Evolutionary conservation across 2,797 vertebrate species (phyloP), one percentile per base, ranked within the genome.

Genomic region (Rhinogobio ventralis): DNA sequence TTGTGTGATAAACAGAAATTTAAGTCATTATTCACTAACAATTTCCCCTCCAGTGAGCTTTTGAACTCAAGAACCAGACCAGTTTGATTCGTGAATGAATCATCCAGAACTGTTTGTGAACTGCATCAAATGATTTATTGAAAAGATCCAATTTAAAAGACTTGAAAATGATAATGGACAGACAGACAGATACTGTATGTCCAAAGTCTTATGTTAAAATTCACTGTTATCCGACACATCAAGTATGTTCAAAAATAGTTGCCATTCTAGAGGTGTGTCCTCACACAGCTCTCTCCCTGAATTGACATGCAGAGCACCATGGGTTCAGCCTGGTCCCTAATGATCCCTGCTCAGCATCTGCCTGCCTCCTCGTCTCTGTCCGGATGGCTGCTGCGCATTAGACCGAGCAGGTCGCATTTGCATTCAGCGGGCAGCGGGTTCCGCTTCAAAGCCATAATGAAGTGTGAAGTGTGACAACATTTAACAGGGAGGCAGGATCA

Each of bases 401-500:
- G 92, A 92, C 92, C 90, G 90, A 91, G 90, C 90, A 90, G 91
- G 89, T 88, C 76, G 82, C 89, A 89, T 92, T 93, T 91, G 88
- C 90, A 81, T 81, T 88, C 77, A 49, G 39, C 7, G 17, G n/a
- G 30, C 51, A 82, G 86, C 86, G 89, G 83, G 53, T 85, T 91
- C 91, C 90, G 89, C 92, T 92, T 91, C 91, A 89, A 89, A 78
- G 90, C 91, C 85, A 94, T 95, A 95, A 95, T 95, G 93, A 92
- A 94, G 92, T 93, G 92, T 94, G 93, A 94, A 94, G 92, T 93
- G 90, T 93, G 92, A 93, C 94, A 91, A 93, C 92, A 91, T 94
- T 95, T 94, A 93, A 94, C 91, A 83, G 93, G 82, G 89, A 93
- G 91, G 91, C 92, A 91, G 93, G 90, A 94, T 95, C 92, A 94